These are phyloP conservation scores for Chaenocephalus aceratus DNA, from an alignment of 2,113 vertebrate species.

Conservation along the genomic window DNA sequence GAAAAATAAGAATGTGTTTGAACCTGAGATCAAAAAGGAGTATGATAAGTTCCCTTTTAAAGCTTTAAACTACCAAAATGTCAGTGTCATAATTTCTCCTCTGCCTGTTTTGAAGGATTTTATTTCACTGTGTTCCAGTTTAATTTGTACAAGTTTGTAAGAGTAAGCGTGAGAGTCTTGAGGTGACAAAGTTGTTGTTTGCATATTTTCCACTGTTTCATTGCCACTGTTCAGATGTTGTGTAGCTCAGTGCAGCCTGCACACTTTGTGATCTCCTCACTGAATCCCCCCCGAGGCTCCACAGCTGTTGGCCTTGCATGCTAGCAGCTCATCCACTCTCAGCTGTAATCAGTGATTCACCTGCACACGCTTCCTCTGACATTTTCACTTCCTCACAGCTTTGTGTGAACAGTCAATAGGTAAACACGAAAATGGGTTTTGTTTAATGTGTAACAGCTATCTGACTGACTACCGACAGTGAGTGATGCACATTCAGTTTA, in stretches of 20 bases:
- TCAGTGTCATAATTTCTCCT: not conserved
- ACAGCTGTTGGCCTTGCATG: slow-evolving; percentile 78
- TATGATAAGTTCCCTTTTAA: not conserved
- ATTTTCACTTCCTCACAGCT: slow-evolving; percentile 59
- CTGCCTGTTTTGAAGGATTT: not conserved
- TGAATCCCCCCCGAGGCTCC: slow-evolving; percentile 53
- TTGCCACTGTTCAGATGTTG: slow-evolving; percentile 3
- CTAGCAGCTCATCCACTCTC: slow-evolving; percentile 68
- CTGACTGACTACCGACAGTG: slow-evolving; percentile 1
- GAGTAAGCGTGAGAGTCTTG: not conserved
- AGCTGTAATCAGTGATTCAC: slow-evolving; percentile 81
- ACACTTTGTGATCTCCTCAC: slow-evolving; percentile 48
- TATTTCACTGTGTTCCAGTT: not conserved
- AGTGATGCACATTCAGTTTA: slow-evolving; percentile 8
- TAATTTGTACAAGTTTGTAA: not conserved
- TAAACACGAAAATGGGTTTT: slow-evolving; percentile 57
- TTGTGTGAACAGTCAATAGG: slow-evolving; percentile 62
- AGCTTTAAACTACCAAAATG: not conserved
- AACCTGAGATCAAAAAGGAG: too few species aligned
- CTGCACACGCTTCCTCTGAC: slow-evolving; percentile 71
- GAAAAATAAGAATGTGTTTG: too few species aligned
- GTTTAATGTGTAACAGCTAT: slow-evolving; percentile 54
- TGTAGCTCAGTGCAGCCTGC: slow-evolving; percentile 10
- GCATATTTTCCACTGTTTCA: not conserved
- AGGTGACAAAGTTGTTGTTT: not conserved